Evolutionary conservation across 2,113 vertebrate genomes (phyloP).

Genomic region (Forbesichthys papilliferus): DNA sequence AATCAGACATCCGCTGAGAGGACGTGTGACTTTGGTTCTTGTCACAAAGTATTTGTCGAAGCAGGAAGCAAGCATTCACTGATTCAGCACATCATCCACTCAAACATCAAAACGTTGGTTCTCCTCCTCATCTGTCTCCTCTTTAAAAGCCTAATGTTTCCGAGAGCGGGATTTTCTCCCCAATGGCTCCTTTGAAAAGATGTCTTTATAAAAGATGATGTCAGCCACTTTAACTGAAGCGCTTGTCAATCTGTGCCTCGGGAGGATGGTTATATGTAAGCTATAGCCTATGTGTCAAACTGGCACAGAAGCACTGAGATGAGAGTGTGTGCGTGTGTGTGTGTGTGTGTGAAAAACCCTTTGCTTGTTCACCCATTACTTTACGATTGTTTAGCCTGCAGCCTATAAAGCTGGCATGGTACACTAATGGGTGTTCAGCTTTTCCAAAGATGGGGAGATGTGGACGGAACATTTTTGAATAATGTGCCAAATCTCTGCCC

Average conservation of each 20-base stretch:
- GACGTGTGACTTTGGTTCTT: slow-evolving; percentile 43
- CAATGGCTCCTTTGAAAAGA: slow-evolving; percentile 36
- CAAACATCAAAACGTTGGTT: slow-evolving; percentile 64
- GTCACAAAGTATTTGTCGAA: slow-evolving; percentile 47
- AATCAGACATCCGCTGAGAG: slow-evolving; percentile 46
- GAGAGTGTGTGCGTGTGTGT: not conserved
- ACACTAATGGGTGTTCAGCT: slow-evolving; percentile 29
- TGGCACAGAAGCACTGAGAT: slow-evolving; percentile 14
- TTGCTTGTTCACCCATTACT: slow-evolving; percentile 50
- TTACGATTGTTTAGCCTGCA: slow-evolving; percentile 31
- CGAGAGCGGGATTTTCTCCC: slow-evolving; percentile 56
- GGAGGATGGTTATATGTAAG: slow-evolving; percentile 27
- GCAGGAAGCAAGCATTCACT: slow-evolving; percentile 47
- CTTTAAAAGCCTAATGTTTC: slow-evolving; percentile 45
- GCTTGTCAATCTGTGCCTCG: slow-evolving; percentile 40
- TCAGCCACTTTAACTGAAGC: slow-evolving; percentile 36
- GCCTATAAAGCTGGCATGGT: slow-evolving; percentile 40
- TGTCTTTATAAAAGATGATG: slow-evolving; percentile 47
- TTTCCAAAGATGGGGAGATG: slow-evolving; percentile 25
- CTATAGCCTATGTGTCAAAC: slow-evolving; percentile 29
- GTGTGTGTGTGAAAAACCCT: slow-evolving; percentile 12
- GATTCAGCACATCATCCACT: slow-evolving; percentile 63
- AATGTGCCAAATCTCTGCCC: not conserved
- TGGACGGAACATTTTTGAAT: slow-evolving; percentile 5
- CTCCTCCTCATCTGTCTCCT: slow-evolving; percentile 27